These are phyloP conservation scores for Nyctereutes procyonoides DNA, from an alignment of 2,113 vertebrate genomes.

Conservation along the genomic window DNA sequence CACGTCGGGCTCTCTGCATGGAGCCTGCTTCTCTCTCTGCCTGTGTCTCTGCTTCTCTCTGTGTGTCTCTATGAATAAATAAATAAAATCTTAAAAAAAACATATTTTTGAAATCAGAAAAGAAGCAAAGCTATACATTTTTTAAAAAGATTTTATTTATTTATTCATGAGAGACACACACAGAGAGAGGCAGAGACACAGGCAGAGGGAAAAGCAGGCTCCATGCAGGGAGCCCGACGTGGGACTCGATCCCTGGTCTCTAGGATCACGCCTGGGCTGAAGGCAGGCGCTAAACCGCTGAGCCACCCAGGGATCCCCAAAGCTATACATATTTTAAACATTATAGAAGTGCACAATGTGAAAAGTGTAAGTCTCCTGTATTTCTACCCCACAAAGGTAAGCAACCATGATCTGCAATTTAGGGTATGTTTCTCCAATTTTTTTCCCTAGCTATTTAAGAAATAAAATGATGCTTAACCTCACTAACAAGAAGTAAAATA, in stretches of 20 bases:
- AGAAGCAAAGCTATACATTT: background rate
- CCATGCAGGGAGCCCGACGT: too few relatives aligned
- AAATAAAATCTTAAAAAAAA: too few relatives aligned
- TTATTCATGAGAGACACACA: too few relatives aligned
- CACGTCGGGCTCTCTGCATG: too few relatives aligned
- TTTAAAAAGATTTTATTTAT: background rate
- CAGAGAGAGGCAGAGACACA: too few relatives aligned
- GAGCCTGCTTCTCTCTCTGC: too few relatives aligned
- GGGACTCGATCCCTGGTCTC: too few relatives aligned
- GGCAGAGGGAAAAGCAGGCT: too few relatives aligned
- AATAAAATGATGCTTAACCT: background rate
- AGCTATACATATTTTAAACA: background rate
- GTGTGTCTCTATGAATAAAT: too few relatives aligned
- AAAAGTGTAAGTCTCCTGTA: background rate
- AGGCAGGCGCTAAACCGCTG: too few relatives aligned
- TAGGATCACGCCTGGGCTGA: too few relatives aligned
- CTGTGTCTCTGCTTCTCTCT: too few relatives aligned
- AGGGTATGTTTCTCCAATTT: background rate
- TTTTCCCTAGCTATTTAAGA: background rate
- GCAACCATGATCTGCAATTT: background rate
- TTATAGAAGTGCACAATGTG: background rate
- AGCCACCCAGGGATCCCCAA: background rate
- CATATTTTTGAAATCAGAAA: background rate
- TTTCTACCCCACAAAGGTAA: background rate
- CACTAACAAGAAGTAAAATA: slow-evolving; percentile 11